These are phyloP conservation scores for Crocidura indochinensis DNA, from an alignment of 2,797 vertebrate species.

Conservation along the genomic window DNA sequence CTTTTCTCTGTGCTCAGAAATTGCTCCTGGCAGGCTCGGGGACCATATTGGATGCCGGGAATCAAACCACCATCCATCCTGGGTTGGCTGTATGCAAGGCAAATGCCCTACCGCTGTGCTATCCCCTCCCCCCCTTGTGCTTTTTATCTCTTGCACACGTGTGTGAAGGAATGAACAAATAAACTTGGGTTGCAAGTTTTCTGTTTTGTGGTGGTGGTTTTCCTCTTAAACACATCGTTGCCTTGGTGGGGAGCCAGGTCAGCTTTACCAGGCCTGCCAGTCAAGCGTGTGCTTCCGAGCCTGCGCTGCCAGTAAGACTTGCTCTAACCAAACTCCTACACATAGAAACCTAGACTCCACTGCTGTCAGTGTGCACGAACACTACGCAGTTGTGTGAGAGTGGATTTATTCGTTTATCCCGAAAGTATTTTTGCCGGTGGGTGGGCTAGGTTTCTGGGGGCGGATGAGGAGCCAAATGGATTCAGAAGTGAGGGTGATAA, in stretches of 20 bases:
- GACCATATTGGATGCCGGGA: too few species aligned
- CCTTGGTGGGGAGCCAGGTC: not conserved
- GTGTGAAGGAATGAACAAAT: not conserved
- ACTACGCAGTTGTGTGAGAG: too few species aligned
- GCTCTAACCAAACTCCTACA: not conserved
- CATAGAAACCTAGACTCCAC: not conserved
- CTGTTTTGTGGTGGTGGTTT: not conserved
- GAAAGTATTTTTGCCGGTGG: not conserved
- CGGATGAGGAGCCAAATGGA: not conserved
- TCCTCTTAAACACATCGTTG: not conserved
- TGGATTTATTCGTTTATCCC: not conserved
- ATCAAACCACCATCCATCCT: too few species aligned
- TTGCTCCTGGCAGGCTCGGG: too few species aligned
- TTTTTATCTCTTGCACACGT: too few species aligned
- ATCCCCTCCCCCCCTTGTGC: too few species aligned
- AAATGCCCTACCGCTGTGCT: too few species aligned
- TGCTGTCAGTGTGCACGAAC: accelerated
- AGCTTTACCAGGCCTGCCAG: not conserved
- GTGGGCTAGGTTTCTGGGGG: not conserved
- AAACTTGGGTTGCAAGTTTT: not conserved
- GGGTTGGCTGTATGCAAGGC: too few species aligned
- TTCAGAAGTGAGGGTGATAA: not conserved
- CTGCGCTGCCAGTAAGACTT: not conserved
- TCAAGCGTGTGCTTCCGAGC: not conserved
- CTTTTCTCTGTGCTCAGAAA: too few species aligned